Conservation (phyloP, 2,797 vertebrate species). For the Clarias pachynema region DNA sequence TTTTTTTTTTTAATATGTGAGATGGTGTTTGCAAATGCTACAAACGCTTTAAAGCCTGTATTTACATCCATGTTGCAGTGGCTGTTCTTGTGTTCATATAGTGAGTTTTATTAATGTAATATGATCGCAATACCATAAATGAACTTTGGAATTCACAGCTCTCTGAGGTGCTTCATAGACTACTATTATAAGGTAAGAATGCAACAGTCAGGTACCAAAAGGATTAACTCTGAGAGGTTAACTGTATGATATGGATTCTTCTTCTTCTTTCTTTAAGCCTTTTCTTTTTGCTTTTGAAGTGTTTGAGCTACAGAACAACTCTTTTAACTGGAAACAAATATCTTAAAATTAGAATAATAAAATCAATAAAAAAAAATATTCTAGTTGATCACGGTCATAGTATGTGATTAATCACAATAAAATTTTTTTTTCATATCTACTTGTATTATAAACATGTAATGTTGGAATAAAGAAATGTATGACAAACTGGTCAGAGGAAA, state of each 20-base stretch:
- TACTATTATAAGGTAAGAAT: neutral
- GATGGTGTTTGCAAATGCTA: neutral
- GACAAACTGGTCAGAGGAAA: no score
- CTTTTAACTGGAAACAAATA: neutral
- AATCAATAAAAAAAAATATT: neutral
- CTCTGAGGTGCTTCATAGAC: neutral
- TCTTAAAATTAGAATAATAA: neutral
- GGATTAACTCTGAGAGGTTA: neutral
- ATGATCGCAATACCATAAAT: neutral
- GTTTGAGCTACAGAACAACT: neutral
- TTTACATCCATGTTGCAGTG: neutral
- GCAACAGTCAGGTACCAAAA: neutral
- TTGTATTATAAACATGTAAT: no score
- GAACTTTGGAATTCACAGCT: neutral
- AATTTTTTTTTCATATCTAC: no score
- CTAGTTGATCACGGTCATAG: no score
- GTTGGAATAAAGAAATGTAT: no score
- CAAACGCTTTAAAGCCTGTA: neutral
- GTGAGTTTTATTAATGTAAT: neutral
- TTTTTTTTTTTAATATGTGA: neutral
- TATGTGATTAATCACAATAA: neutral
- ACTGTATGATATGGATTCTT: neutral
- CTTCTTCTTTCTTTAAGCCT: no score
- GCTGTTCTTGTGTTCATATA: neutral
- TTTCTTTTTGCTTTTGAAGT: neutral